Evolutionary conservation across 2,888 invertebrate genomes (phyloP), one percentile per base, ranked within the genome.

Genomic region (Polia nebulosa): DNA sequence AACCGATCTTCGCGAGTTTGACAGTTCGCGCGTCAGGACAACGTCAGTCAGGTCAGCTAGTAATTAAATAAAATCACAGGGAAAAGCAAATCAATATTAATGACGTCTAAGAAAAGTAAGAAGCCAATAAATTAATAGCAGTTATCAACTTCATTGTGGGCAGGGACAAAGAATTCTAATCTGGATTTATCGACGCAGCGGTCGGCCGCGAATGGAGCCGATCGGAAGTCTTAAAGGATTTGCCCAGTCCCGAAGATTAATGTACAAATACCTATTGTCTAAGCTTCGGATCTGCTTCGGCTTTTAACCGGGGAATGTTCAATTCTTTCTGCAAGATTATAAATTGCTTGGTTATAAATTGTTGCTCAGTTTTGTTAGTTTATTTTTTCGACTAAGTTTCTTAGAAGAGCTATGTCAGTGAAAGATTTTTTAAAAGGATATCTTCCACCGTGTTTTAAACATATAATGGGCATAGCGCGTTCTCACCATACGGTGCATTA

Each of bases 171-270:
- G 89, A 83, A 86, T 84, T 88, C 80, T 92, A 92, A 93, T 92
- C 91, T 89, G 87, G 90, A 92, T 91, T 93, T 91, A 91, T 90
- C 81, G 83, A 81, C 83, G 81, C 79, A 82, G 85, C 84, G 79
- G 83, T 64, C 79, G 60, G 67, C 82, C 82, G 72, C 78, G 75
- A 59, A 79, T 78, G 75, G 80, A 78, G 84, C 81, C 88, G 85
- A 88, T 90, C 87, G 87, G 84, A 84, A 85, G 91, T 87, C 89
- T 93, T 92, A 92, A 92, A 91, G 90, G 93, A 91, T 93, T 93
- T 91, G 81, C 86, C 72, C 87, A 91, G 87, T 88, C 86, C 82
- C 78, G 81, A 84, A 89, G 88, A 91, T 88, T 88, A 90, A 91
- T 87, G 86, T 84, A 78, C 74, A 80, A 82, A 85, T 85, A 78